phyloP scores from a whole-genome alignment of 2,888 invertebrate genomes.

The Hymenopus coronatus region DNA sequence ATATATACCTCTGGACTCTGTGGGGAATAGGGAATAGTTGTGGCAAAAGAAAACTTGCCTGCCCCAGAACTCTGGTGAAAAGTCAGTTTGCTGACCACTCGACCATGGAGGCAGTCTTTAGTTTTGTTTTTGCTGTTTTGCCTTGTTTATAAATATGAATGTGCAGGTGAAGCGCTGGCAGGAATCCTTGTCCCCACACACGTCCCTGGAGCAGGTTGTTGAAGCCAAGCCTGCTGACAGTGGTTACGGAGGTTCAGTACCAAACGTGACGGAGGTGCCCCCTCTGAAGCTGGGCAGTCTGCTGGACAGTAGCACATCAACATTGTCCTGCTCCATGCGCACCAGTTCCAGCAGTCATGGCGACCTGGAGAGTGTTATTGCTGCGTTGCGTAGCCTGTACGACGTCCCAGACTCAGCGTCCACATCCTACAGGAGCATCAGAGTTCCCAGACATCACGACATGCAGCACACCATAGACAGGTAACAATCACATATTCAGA shows the following conservation, averaged over 20 bases:
- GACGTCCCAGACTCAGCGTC: background rate
- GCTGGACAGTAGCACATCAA: background rate
- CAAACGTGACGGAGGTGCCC: background rate
- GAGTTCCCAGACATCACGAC: background rate
- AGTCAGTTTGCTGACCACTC: no score
- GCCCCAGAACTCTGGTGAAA: no score
- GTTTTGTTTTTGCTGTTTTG: no score
- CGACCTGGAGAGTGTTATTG: background rate
- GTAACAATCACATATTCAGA: no score
- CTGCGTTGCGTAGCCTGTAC: background rate
- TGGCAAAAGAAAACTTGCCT: no score
- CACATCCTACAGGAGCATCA: background rate
- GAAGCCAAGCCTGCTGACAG: background rate
- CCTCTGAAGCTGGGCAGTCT: background rate
- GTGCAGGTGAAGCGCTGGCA: slow-evolving; percentile 35
- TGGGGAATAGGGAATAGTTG: no score
- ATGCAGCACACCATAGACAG: background rate
- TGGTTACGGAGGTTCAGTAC: background rate
- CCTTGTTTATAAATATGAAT: no score
- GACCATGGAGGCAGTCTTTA: no score
- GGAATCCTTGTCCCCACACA: slow-evolving; percentile 30
- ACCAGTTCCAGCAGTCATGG: background rate
- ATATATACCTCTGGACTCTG: no score
- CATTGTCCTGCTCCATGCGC: background rate
- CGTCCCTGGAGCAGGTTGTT: background rate